Evolutionary conservation across 2,888 invertebrate species (phyloP).

Genomic region (Pimpla rufipes): DNA sequence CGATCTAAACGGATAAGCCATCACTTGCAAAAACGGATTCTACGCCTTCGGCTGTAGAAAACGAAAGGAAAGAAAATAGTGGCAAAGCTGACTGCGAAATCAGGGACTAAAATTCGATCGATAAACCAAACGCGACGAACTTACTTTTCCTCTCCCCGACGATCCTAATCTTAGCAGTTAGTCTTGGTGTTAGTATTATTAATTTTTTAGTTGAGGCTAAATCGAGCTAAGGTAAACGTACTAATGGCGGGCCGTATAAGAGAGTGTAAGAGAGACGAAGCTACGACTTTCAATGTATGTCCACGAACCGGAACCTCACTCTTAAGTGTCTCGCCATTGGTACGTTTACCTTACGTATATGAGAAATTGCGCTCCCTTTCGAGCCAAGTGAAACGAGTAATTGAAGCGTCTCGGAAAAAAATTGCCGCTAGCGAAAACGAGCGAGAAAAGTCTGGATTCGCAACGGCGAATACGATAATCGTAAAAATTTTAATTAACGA

Average conservation of each 20-base stretch:
- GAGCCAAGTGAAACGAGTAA: background rate
- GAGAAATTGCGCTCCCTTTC: background rate
- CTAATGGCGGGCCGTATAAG: no score
- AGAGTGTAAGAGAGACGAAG: no score
- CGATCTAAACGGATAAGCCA: conserved; percentile 41
- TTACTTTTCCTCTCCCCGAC: conserved; percentile 16
- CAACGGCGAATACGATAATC: conserved; percentile 70
- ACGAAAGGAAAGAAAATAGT: conserved; percentile 40
- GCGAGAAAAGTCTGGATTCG: conserved; percentile 58
- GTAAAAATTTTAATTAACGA: conserved; percentile 58
- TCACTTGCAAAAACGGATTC: conserved; percentile 26
- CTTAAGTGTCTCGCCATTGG: no score
- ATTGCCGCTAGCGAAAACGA: conserved; percentile 41
- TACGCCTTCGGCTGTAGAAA: conserved; percentile 28
- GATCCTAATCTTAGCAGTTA: conserved; percentile 19
- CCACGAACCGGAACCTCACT: no score
- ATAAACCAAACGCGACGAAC: conserved; percentile 69
- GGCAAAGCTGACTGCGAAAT: conserved; percentile 53
- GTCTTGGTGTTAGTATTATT: background rate
- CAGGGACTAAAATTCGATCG: conserved; percentile 40
- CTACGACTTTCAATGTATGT: no score
- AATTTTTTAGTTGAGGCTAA: conserved; percentile 18
- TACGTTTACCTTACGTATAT: no score
- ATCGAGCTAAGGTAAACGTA: no score
- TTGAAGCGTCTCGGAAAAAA: conserved; percentile 25